phyloP scores from a whole-genome alignment of 2,113 vertebrate genomes.

The Pelvicachromis taeniatus region DNA sequence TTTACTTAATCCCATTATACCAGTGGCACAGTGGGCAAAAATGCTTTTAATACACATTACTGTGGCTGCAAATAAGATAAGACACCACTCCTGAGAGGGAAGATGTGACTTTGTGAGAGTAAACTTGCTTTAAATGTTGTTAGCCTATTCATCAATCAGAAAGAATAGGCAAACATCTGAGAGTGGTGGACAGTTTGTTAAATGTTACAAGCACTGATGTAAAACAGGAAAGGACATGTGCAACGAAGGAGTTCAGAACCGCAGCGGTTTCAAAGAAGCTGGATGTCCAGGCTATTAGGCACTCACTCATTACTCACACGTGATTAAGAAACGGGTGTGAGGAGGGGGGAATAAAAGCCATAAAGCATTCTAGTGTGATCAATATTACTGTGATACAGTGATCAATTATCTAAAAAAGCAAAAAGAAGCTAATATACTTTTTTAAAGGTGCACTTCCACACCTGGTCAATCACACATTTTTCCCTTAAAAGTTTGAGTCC shows the following conservation, averaged over 20 bases:
- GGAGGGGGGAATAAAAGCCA: neutral
- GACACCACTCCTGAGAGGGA: constrained; percentile 53
- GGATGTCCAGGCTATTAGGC: neutral
- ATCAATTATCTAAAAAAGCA: neutral
- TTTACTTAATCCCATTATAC: constrained; percentile 63
- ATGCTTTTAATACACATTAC: constrained; percentile 69
- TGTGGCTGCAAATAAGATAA: constrained; percentile 61
- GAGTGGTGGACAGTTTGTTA: constrained; percentile 19
- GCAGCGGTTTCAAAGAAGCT: neutral
- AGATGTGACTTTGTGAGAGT: constrained; percentile 42
- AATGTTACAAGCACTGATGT: neutral
- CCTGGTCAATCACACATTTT: neutral
- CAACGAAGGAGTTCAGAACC: neutral
- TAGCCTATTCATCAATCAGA: constrained; percentile 56
- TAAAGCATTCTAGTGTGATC: neutral
- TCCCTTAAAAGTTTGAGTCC: neutral
- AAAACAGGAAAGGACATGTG: neutral
- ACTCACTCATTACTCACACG: neutral
- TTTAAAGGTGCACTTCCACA: neutral
- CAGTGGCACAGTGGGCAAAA: constrained; percentile 48
- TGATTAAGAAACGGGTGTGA: neutral
- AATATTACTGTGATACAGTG: neutral
- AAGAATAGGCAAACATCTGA: constrained; percentile 5
- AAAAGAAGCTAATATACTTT: neutral
- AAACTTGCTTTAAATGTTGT: constrained; percentile 55